Conservation (phyloP, 2,797 vertebrate species). For the Macropodus opercularis region DNA sequence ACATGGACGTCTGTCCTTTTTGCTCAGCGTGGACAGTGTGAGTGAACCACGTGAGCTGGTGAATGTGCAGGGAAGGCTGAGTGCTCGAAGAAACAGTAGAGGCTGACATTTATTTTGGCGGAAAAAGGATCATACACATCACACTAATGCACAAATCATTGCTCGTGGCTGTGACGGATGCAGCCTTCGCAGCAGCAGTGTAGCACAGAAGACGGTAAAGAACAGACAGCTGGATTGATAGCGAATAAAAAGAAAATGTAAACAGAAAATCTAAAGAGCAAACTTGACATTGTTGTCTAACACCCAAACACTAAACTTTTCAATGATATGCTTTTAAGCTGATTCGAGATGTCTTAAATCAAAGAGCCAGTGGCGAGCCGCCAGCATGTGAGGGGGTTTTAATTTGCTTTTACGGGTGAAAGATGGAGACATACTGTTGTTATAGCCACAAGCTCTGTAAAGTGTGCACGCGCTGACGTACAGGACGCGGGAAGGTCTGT, state of each 20-base stretch:
- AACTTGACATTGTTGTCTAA: constrained; percentile 33
- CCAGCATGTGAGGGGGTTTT: constrained; percentile 38
- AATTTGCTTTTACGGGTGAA: constrained; percentile 36
- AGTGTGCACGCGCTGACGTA: too few relatives aligned
- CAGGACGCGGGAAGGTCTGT: too few relatives aligned
- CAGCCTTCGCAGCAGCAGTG: constrained; percentile 6
- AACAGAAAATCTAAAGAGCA: constrained; percentile 15
- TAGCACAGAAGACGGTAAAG: constrained; percentile 21
- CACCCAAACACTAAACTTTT: constrained; percentile 34
- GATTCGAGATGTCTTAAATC: constrained; percentile 50
- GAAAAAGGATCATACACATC: constrained; percentile 35
- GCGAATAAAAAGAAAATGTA: too few relatives aligned
- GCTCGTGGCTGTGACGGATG: constrained; percentile 36
- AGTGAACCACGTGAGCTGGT: constrained; percentile 43
- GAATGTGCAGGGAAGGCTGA: constrained; percentile 27
- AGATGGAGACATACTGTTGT: constrained; percentile 22
- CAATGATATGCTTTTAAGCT: constrained; percentile 38
- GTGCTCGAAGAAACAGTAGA: constrained; percentile 28
- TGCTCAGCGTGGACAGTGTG: constrained; percentile 29
- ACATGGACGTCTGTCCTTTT: constrained; percentile 17
- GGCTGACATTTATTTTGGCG: constrained; percentile 42
- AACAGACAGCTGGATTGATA: constrained; percentile 27
- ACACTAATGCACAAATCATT: constrained; percentile 31
- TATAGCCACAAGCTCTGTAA: constrained; percentile 9
- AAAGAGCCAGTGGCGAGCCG: constrained; percentile 25